These are phyloP conservation scores for Epizoanthus illoricatus DNA, from an alignment of 92 coral and sea anemone species.

Conservation along the genomic window DNA sequence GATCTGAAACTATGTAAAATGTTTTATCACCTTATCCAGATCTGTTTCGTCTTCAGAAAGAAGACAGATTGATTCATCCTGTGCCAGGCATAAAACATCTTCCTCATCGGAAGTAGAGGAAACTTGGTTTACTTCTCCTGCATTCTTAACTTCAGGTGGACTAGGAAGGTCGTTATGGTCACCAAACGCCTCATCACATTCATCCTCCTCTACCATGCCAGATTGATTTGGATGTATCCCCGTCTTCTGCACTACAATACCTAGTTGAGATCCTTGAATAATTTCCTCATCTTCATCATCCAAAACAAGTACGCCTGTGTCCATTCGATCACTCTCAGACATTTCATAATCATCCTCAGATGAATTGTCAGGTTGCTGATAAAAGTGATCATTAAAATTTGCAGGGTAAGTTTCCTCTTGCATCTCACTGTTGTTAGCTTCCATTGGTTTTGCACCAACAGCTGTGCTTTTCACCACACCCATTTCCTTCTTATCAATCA, in stretches of 20 bases:
- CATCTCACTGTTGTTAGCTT: not conserved
- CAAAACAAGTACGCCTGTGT: not conserved
- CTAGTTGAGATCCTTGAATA: not conserved
- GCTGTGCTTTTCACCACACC: not conserved
- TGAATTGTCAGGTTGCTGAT: not conserved
- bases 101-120: not conserved
- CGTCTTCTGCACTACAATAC: not conserved
- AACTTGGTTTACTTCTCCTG: not conserved
- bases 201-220: not conserved
- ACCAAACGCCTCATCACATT: not conserved
- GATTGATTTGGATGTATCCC: not conserved
- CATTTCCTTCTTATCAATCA: not conserved
- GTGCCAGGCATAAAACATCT: conserved; percentile 3
- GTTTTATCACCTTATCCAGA: conserved; percentile 9
- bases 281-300: not conserved
- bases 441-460: not conserved
- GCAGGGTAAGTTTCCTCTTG: not conserved
- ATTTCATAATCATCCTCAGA: not conserved
- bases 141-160: not conserved
- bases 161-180: conserved; percentile 17
- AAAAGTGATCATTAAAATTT: not conserved
- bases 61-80: conserved; percentile 31
- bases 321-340: not conserved
- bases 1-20: not conserved
- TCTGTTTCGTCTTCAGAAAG: conserved; percentile 33